phyloP scores from a whole-genome alignment of 2,888 invertebrate species.

The Mactromeris polynyma region DNA sequence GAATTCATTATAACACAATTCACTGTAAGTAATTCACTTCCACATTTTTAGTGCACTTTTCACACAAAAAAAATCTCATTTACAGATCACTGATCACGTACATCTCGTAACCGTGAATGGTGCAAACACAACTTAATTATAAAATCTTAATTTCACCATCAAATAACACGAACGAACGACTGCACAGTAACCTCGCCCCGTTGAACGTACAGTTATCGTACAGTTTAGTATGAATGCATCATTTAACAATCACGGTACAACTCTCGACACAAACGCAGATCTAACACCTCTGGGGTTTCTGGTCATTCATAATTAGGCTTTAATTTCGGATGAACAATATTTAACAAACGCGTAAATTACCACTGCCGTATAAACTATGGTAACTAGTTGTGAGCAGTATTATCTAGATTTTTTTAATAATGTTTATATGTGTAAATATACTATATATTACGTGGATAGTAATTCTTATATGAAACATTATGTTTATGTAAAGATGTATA shows the following conservation, averaged over 20 bases:
- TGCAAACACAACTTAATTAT: too few relatives aligned
- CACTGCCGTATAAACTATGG: background rate
- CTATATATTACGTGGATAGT: background rate
- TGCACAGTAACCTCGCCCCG: background rate
- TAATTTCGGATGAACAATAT: background rate
- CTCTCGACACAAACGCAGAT: background rate
- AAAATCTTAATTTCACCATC: too few relatives aligned
- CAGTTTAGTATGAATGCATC: background rate
- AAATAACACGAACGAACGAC: background rate
- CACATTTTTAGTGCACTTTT: too few relatives aligned
- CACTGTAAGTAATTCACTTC: too few relatives aligned
- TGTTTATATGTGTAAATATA: background rate
- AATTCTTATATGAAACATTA: background rate
- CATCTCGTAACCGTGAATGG: too few relatives aligned
- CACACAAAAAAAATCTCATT: too few relatives aligned
- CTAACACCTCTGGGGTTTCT: background rate
- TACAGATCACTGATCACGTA: too few relatives aligned
- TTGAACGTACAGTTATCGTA: background rate
- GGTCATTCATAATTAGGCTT: background rate
- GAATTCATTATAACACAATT: too few relatives aligned
- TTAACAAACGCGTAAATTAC: background rate
- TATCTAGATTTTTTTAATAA: background rate
- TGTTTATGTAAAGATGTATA: background rate
- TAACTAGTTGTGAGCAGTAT: background rate
- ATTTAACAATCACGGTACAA: conserved; percentile 5